Conservation (phyloP, 2,888 invertebrate species). For the Drosophila paranaensis region DNA sequence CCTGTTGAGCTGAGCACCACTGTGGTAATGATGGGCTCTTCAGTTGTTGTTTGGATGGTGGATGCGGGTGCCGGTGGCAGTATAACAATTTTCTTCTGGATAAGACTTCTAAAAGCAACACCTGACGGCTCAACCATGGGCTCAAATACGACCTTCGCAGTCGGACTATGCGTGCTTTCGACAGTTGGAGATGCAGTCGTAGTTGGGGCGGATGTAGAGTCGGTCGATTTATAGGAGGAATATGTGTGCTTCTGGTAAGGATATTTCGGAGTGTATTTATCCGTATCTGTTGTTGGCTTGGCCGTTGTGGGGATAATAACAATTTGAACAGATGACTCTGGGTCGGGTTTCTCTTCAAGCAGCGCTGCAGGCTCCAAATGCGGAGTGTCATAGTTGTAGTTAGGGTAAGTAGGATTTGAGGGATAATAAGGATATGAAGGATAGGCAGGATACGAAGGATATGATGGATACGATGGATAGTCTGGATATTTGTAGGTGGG, state of each 20-base stretch:
- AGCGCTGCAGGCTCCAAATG: background rate
- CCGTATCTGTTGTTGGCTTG: conserved; percentile 6
- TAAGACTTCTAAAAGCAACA: background rate
- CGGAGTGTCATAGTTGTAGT: background rate
- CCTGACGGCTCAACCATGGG: background rate
- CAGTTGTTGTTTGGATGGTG: background rate
- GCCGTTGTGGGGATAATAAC: conserved; percentile 26
- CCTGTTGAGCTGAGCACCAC: background rate
- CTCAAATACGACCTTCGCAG: background rate
- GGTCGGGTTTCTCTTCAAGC: background rate
- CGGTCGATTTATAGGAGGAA: background rate
- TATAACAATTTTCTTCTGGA: conserved; percentile 3
- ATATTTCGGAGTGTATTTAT: conserved; percentile 11
- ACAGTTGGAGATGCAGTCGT: background rate
- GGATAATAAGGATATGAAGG: conserved; percentile 20
- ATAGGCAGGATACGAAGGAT: conserved; percentile 19
- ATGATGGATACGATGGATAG: conserved; percentile 15
- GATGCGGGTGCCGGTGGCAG: background rate
- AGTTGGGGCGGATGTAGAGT: background rate
- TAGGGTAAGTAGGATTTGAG: conserved; percentile 8
- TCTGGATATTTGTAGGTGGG: conserved; percentile 6
- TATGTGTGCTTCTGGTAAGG: conserved; percentile 18
- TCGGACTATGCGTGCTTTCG: background rate
- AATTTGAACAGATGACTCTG: conserved; percentile 21
- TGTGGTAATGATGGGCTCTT: conserved; percentile 1